Evolutionary conservation across 2,113 vertebrate genomes (phyloP).

Genomic region (Chamaea fasciata): DNA sequence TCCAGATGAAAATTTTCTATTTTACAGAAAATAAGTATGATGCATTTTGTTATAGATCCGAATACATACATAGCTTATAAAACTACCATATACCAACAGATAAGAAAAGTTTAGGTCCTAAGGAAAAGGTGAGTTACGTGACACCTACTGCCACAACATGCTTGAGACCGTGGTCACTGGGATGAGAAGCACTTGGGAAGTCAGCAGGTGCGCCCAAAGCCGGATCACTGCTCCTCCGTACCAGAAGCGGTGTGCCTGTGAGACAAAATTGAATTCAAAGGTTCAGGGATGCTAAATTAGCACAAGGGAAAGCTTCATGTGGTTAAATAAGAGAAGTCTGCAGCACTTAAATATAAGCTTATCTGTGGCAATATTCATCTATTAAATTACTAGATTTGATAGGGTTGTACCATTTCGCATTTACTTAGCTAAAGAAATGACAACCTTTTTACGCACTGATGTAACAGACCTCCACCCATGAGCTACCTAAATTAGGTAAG

Average conservation of each 20-base stretch:
- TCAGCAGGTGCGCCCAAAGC: slow-evolving; percentile 74
- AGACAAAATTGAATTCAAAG: slow-evolving; percentile 18
- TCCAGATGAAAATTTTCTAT: neutral
- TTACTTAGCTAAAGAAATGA: neutral
- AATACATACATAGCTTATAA: neutral
- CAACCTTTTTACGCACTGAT: neutral
- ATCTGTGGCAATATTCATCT: neutral
- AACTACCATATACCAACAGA: neutral
- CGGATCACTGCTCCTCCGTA: slow-evolving; percentile 95
- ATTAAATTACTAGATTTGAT: neutral
- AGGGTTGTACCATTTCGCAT: neutral
- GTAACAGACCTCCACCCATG: neutral
- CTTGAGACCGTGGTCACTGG: slow-evolving; percentile 65
- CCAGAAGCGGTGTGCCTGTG: slow-evolving; percentile 89
- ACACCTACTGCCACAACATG: slow-evolving; percentile 70
- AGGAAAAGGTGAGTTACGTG: neutral
- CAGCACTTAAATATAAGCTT: neutral
- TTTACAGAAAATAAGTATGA: neutral
- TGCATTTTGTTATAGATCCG: neutral
- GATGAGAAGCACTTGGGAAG: slow-evolving; percentile 64
- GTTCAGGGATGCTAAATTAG: neutral
- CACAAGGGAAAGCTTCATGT: neutral
- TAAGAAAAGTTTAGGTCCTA: neutral
- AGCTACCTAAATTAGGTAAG: neutral
- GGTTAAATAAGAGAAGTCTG: neutral